Base-by-base conservation (phyloP, 2,797 vertebrate genomes). In the Galago senegalensis region DNA sequence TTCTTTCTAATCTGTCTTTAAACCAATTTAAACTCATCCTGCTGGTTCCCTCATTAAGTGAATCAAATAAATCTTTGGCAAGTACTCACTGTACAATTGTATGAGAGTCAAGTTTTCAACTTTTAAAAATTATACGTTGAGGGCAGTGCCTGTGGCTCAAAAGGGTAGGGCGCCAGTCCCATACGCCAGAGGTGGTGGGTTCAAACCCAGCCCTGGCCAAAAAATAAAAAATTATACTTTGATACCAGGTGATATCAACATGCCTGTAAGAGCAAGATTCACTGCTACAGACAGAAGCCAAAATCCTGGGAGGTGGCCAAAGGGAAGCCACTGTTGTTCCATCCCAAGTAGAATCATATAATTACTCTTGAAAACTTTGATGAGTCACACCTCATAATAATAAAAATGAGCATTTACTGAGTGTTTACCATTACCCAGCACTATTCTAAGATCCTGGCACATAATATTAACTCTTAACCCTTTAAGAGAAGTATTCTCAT, bases 121-220 rank as follows among this genome's bases (percentile, higher is more conserved):
- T 90, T 95, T 75, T 61, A 49, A 95, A 97, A 94, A 95, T 93
- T 65, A 46, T 85, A 65, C 84, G 91, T 91, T 94, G 46, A 90
- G 40, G 40, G 40, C 40, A 1, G 40, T 43, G 40, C 40, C 40
- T 43, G 40, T 43, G 40, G 40, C 40, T 43, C 40, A 43, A 43
- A 43, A 43, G 40, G 7, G 40, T 43, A 43, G 40, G 40, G 40
- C 7, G 1, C 40, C 40, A 7, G 40, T 43, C 40, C 5, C 40
- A 43, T 43, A 43, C 7, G 40, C 40, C 40, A 43, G 40, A 43
- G 40, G 40, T 43, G 40, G 7, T 43, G 40, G 40, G 40, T 43
- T 43, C 40, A 43, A 7, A 43, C 40, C 40, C 40, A 43, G 40
- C 40, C 40, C 40, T 43, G 40, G 40, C 40, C 6, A 43, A 43